Conservation (phyloP, 2,888 invertebrate species). For the Archaeoteleia sp. region DNA sequence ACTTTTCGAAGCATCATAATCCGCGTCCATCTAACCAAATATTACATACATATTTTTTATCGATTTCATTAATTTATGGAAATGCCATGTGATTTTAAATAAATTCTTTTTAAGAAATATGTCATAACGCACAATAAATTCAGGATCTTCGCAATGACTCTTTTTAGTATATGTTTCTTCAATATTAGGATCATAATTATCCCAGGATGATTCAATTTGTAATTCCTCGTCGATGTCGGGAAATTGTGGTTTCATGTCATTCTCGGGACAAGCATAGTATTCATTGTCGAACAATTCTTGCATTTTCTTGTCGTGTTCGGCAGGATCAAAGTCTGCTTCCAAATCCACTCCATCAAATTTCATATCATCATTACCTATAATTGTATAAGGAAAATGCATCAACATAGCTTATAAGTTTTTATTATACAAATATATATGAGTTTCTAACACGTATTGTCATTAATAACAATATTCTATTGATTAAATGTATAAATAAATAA, state of each 20-base stretch:
- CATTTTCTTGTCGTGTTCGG: constrained; percentile 91
- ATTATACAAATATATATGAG: no score
- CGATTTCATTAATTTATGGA: no score
- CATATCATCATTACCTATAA: constrained; percentile 67
- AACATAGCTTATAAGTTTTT: no score
- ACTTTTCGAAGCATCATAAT: constrained; percentile 80
- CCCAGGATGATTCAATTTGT: constrained; percentile 81
- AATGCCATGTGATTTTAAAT: no score
- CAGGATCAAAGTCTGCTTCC: constrained; percentile 94
- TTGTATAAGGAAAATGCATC: neutral
- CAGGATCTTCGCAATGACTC: constrained; percentile 85
- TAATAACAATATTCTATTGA: no score
- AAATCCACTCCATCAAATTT: constrained; percentile 78
- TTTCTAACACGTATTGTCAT: no score
- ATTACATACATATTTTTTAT: neutral
- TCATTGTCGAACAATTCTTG: constrained; percentile 89
- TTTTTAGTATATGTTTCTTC: constrained; percentile 67
- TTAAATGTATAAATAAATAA: no score
- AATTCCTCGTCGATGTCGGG: constrained; percentile 86
- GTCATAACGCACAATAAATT: constrained; percentile 83
- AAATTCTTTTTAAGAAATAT: constrained; percentile 4
- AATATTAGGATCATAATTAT: constrained; percentile 77
- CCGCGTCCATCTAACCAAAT: constrained; percentile 96
- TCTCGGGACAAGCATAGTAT: constrained; percentile 84
- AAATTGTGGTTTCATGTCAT: constrained; percentile 88